Evolutionary conservation across 2,113 vertebrate species (phyloP).

Genomic region (Promerops cafer): DNA sequence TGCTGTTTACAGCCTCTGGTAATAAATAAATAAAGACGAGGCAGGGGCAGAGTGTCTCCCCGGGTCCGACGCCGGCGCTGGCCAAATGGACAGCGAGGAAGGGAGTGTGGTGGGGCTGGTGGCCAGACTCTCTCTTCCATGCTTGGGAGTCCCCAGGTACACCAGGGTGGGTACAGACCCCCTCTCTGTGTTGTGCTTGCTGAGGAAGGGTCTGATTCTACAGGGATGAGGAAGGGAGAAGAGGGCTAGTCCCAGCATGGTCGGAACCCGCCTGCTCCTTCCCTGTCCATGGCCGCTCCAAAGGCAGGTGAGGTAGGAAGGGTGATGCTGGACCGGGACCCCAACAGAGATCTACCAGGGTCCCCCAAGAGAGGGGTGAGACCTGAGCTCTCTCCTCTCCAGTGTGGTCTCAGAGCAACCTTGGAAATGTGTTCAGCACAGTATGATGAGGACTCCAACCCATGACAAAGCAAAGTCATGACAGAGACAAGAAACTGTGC

Average conservation of each 20-base stretch:
- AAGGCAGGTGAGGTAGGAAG: constrained; percentile 60
- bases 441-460: background rate
- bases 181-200: constrained; percentile 26
- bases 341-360: background rate
- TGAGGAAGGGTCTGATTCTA: constrained; percentile 29
- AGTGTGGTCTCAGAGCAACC: constrained; percentile 5
- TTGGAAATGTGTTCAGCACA: constrained; percentile 8
- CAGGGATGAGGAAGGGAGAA: background rate
- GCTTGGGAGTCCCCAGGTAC: background rate
- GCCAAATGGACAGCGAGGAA: background rate
- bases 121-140: constrained; percentile 9
- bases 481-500: background rate
- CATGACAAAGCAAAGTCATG: background rate
- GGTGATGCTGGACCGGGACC: background rate
- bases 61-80: background rate
- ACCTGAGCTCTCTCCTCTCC: constrained; percentile 10
- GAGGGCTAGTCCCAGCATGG: background rate
- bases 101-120: background rate
- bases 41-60: constrained; percentile 39
- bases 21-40: constrained; percentile 61
- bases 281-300: background rate
- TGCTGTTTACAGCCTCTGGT: constrained; percentile 66
- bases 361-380: background rate
- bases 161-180: background rate
- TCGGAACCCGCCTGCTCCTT: background rate